These are phyloP conservation scores for Equus przewalskii DNA, from an alignment of 2,113 vertebrate genomes.

Conservation along the genomic window DNA sequence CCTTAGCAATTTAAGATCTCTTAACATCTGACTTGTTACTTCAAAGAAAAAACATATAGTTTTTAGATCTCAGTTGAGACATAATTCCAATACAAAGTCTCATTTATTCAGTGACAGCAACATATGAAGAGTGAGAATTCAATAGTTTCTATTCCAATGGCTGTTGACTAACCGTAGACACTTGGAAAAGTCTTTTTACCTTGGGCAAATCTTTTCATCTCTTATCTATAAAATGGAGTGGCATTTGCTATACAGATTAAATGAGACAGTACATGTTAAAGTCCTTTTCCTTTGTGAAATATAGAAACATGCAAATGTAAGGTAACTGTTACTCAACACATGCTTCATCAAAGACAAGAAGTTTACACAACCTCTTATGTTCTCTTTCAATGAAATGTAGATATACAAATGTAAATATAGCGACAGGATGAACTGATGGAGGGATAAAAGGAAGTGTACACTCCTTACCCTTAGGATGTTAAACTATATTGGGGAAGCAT, in stretches of 20 bases:
- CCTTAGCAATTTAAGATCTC: neutral
- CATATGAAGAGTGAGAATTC: neutral
- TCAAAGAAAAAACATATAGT: constrained; percentile 16
- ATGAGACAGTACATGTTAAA: neutral
- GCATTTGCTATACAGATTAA: constrained; percentile 17
- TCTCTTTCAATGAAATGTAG: neutral
- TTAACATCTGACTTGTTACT: constrained; percentile 16
- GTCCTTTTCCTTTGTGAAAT: neutral
- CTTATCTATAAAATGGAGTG: neutral
- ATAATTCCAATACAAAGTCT: neutral
- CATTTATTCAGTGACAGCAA: neutral
- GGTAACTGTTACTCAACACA: neutral
- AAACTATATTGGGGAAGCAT: neutral
- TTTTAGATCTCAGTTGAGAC: neutral
- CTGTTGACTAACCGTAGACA: neutral
- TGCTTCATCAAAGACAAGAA: neutral
- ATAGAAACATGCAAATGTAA: neutral
- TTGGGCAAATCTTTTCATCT: neutral
- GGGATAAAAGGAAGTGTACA: neutral
- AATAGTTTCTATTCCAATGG: neutral
- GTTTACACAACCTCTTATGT: neutral
- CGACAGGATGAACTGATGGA: neutral
- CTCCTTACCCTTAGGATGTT: neutral
- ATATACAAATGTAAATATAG: neutral
- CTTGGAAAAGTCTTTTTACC: neutral